Evolutionary conservation across 2,113 vertebrate genomes (phyloP).

Genomic region (Megaleporinus macrocephalus): DNA sequence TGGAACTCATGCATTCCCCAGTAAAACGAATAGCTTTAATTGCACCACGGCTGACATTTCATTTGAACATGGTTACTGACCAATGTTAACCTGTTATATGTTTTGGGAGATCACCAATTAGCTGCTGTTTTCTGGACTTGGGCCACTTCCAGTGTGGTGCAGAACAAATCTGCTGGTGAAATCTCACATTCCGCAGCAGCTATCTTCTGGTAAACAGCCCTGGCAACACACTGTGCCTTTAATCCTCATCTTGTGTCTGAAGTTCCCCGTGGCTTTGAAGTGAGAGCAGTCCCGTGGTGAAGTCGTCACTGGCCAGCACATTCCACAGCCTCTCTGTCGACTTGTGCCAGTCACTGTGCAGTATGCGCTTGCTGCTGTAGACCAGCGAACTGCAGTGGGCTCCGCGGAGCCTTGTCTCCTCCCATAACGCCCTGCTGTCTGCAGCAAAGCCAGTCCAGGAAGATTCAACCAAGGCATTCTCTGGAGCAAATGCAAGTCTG

Average conservation of each 20-base stretch:
- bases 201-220: slow-evolving; percentile 63
- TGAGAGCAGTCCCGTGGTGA: slow-evolving; percentile 49
- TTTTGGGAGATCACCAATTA: slow-evolving; percentile 15
- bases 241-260: slow-evolving; percentile 63
- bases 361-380: slow-evolving; percentile 30
- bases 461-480: background rate
- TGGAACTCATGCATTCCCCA: slow-evolving; percentile 2
- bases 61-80: background rate
- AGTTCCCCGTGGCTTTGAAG: slow-evolving; percentile 61
- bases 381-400: background rate
- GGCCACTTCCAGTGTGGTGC: background rate
- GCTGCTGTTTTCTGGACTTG: background rate
- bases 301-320: slow-evolving; percentile 55
- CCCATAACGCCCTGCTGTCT: slow-evolving; percentile 22
- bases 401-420: slow-evolving; percentile 4
- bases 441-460: slow-evolving; percentile 5
- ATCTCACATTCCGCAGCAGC: slow-evolving; percentile 63
- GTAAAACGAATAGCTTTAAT: slow-evolving; percentile 1
- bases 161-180: slow-evolving; percentile 58
- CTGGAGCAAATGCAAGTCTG: slow-evolving; percentile 4
- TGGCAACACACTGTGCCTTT: slow-evolving; percentile 68
- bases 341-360: slow-evolving; percentile 52
- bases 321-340: slow-evolving; percentile 58
- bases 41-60: background rate
- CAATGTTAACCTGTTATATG: background rate